Evolutionary conservation across 2,888 invertebrate species (phyloP), one percentile per base, ranked within the genome.

Genomic region (Rhaphigaster nebulosa): DNA sequence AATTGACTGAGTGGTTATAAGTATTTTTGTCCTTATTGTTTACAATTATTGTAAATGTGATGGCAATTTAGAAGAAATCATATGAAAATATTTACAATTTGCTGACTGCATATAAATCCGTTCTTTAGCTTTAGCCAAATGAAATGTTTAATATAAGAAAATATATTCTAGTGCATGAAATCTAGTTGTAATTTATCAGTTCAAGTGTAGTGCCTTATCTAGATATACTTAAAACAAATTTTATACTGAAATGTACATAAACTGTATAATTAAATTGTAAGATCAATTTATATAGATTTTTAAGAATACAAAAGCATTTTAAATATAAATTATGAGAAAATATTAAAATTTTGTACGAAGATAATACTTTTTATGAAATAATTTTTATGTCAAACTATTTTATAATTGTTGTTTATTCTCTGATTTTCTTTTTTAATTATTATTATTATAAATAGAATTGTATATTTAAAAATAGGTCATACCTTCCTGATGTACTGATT

Each of bases 71-170:
- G 70, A 38, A 38, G 20, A 76, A 76, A 76, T 23, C 4, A 38
- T 38, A 76, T 23, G 4, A 56, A 60, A 70, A 70, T 38, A 8
- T 76, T 65, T 76, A 0, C 5, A 23, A 76, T 76, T 6, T 29
- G 23, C 20, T 76, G n/a, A 26, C 23, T 84, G 84, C 84, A 84
- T 84, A 84, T 84, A 45, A 84, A 84, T 84, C 84, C 84, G 45
- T 84, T 84, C 84, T 84, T 84, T 45, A 84, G 84, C 84, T 84
- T 84, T 84, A 84, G 84, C 84, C 84, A 84, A 84, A 84, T 80
- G 80, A 41, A 80, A 80, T 41, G 20, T 80, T 38, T 80, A 80
- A 41, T 80, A 26, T 84, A 84, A 84, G 45, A 84, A n/a, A 84
- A 84, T 84, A n/a, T 84, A 84, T 84, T 84, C 84, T 84, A 84